phyloP scores from a whole-genome alignment of 2,888 invertebrate genomes.

The Lasioglossum villosulum region DNA sequence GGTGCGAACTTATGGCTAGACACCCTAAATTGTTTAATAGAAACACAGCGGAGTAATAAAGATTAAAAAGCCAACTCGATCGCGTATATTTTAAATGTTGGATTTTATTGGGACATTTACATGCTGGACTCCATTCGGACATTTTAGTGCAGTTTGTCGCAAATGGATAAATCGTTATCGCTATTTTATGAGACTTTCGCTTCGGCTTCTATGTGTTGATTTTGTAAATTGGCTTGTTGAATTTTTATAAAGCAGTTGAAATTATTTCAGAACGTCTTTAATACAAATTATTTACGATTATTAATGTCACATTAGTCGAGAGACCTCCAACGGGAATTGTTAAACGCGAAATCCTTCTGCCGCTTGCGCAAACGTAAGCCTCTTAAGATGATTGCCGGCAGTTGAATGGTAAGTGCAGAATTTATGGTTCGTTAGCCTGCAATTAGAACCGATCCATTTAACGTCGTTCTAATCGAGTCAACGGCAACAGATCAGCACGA shows the following conservation, averaged over 20 bases:
- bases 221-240: neutral
- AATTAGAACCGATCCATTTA: conserved; percentile 58
- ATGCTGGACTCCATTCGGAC: neutral
- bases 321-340: neutral
- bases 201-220: neutral
- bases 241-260: neutral
- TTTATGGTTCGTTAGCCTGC: conserved; percentile 49
- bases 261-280: neutral
- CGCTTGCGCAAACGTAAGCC: neutral
- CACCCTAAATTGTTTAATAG: neutral
- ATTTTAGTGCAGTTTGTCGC: neutral
- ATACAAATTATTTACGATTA: neutral
- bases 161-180: neutral
- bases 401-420: conserved; percentile 46
- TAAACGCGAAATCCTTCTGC: conserved; percentile 1
- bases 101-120: neutral
- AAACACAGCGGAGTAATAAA: neutral
- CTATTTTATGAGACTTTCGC: neutral
- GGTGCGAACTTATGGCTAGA: neutral
- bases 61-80: neutral
- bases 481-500: neutral
- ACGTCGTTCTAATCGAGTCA: conserved; percentile 42
- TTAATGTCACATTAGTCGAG: neutral
- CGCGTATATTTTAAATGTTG: neutral
- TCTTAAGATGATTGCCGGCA: conserved; percentile 33